Percentiles rank a stretch among this genome's conserved stretches.
Conservation (phyloP, 2,113 vertebrate genomes). For the Zosterops japonicus region DNA sequence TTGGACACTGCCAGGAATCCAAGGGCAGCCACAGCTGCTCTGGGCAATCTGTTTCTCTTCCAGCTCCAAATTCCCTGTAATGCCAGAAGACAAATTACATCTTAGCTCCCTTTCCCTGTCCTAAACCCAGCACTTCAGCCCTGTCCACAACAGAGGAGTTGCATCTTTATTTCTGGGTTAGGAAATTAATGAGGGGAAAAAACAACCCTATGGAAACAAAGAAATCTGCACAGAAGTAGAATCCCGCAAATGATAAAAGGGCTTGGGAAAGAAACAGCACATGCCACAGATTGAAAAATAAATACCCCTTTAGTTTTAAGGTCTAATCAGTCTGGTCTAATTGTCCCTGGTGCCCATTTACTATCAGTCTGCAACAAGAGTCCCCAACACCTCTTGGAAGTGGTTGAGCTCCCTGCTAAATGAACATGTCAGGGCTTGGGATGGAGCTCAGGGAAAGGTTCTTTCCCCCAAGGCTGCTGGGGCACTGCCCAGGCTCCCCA, state of each 20-base stretch:
- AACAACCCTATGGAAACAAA: background rate
- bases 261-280: background rate
- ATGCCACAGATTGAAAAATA: background rate
- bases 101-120: background rate
- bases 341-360: background rate
- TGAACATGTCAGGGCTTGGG: background rate
- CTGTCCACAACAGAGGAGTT: background rate
- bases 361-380: background rate
- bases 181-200: background rate
- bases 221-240: background rate
- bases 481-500: background rate
- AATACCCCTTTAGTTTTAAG: background rate
- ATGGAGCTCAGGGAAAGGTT: background rate
- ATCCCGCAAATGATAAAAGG: background rate
- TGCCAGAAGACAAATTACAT: background rate
- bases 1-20: background rate
- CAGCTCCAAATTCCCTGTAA: accelerated
- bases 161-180: background rate
- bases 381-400: background rate
- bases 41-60: background rate
- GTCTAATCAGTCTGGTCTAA: too few species aligned
- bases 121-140: background rate
- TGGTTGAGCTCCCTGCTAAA: background rate
- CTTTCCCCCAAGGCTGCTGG: background rate
- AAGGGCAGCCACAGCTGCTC: background rate